Percentiles rank a stretch among this genome's conserved stretches.
Evolutionary conservation across 2,888 invertebrate genomes (phyloP).

Genomic region (Ditylenchus weischeri): DNA sequence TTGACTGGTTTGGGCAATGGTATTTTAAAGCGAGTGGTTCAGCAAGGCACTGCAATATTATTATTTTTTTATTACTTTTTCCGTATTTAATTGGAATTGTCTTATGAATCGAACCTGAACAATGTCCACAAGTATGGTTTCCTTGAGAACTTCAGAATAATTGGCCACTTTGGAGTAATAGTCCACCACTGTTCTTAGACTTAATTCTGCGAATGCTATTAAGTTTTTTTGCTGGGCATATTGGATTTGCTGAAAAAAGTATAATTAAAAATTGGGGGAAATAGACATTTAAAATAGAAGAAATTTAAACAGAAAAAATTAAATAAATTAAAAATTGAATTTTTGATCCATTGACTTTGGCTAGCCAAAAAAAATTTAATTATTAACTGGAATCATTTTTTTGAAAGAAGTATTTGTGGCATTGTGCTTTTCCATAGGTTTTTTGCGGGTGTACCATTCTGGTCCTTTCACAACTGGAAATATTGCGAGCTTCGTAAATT

Average conservation of each 20-base stretch:
- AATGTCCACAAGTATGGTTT: conserved; percentile 72
- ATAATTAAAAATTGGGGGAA: neutral
- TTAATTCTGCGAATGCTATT: conserved; percentile 80
- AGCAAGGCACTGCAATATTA: conserved; percentile 67
- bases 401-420: too few species aligned
- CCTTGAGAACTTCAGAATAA: conserved; percentile 71
- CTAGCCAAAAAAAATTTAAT: too few species aligned
- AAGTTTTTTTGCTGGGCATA: conserved; percentile 75
- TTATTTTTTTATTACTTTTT: conserved; percentile 9
- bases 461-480: too few species aligned
- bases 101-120: conserved; percentile 62
- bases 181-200: conserved; percentile 72
- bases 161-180: conserved; percentile 74
- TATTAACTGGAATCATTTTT: too few species aligned
- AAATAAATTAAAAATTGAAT: too few species aligned
- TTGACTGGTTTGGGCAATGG: conserved; percentile 73
- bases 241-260: conserved; percentile 65
- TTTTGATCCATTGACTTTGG: too few species aligned
- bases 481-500: too few species aligned
- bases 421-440: conserved; percentile 1
- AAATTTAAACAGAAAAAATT: too few species aligned
- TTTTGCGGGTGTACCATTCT: too few species aligned
- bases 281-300: too few species aligned
- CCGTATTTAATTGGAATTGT: neutral
- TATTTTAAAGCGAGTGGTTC: conserved; percentile 77